phyloP scores from a whole-genome alignment of 2,113 vertebrate genomes.

The Odontophorus gujanensis region DNA sequence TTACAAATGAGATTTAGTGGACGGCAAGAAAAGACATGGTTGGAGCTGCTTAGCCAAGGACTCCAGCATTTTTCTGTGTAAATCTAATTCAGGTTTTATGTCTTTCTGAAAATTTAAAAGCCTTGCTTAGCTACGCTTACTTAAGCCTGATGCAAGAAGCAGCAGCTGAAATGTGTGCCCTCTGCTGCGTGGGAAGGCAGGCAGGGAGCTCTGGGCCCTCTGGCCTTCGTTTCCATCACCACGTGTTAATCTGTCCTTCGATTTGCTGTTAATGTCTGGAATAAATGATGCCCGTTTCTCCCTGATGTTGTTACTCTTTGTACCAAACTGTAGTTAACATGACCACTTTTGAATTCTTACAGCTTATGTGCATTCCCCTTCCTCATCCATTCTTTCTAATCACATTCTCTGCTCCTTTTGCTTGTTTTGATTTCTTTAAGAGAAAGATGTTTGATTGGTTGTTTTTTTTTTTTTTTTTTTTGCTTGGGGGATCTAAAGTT shows the following conservation, averaged over 20 bases:
- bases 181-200: not conserved
- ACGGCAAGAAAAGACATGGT: rapidly evolving
- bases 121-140: not conserved
- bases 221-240: not conserved
- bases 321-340: not conserved
- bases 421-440: not conserved
- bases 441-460: not conserved
- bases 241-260: not conserved
- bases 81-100: not conserved
- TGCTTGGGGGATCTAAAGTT: not conserved
- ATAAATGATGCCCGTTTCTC: not conserved
- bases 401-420: not conserved
- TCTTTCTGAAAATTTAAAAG: not conserved
- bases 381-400: not conserved
- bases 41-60: not conserved
- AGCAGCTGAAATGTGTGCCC: not conserved
- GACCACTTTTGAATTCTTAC: not conserved
- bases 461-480: not conserved
- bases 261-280: not conserved
- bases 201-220: not conserved
- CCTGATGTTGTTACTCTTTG: not conserved
- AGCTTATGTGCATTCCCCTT: not conserved
- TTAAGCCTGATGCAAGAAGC: not conserved
- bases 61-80: rapidly evolving
- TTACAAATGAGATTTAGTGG: not conserved